Percentiles rank a stretch among this genome's conserved stretches.
phyloP scores from a whole-genome alignment of 1,140 invertebrate genomes.

The Rhopalosiphum padi region DNA sequence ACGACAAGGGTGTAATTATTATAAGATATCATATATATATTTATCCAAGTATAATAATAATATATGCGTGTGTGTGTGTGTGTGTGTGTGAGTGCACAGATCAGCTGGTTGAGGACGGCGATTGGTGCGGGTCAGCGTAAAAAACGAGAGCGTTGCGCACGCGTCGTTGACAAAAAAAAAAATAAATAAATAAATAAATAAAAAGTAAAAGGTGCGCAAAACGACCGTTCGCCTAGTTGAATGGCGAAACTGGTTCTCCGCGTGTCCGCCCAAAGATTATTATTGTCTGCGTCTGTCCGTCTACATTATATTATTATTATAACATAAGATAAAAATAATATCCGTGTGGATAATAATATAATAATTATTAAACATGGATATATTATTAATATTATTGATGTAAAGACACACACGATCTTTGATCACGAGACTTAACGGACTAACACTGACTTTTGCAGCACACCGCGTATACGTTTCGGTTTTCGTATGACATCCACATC shows the following conservation, averaged over 20 bases:
- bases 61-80: neutral
- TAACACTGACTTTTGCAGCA: neutral
- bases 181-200: neutral
- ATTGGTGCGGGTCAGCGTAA: neutral
- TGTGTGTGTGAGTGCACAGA: neutral
- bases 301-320: neutral
- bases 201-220: conserved; percentile 54
- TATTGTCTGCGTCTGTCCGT: conserved; percentile 10
- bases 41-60: neutral
- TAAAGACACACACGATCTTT: neutral
- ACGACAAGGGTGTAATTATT: conserved; percentile 10
- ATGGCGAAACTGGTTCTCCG: conserved; percentile 34
- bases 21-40: neutral
- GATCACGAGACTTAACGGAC: neutral
- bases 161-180: conserved; percentile 33
- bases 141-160: conserved; percentile 49
- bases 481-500: neutral
- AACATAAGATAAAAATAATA: conserved; percentile 1
- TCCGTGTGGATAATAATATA: neutral
- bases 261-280: neutral
- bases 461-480: neutral
- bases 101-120: conserved; percentile 1
- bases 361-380: neutral
- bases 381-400: neutral
- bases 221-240: neutral